Evolutionary conservation across 2,888 invertebrate species (phyloP).

Genomic region (Ophion ellenae): DNA sequence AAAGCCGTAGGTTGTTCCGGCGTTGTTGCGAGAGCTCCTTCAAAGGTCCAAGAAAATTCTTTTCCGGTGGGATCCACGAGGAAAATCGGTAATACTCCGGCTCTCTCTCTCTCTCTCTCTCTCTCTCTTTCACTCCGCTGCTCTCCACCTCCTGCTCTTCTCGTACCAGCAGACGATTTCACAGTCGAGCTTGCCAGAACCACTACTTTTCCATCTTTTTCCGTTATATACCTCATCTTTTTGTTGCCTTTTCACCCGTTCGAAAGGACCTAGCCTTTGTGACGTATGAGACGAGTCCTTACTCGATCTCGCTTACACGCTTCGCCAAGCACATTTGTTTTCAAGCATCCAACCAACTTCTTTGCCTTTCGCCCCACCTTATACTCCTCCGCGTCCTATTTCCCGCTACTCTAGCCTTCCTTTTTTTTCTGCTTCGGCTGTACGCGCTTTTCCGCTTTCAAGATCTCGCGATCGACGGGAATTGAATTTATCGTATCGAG

Average conservation of each 20-base stretch:
- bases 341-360: slow-evolving; percentile 60
- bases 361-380: slow-evolving; percentile 19
- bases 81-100: slow-evolving; percentile 72
- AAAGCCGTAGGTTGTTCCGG: slow-evolving; percentile 30
- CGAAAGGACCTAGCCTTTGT: slow-evolving; percentile 68
- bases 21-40: slow-evolving; percentile 60
- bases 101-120: slow-evolving; percentile 42
- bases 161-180: slow-evolving; percentile 24
- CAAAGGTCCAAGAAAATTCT: slow-evolving; percentile 74
- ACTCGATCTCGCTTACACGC: slow-evolving; percentile 73
- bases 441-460: not conserved
- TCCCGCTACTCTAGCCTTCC: not conserved
- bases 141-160: not conserved
- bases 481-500: not conserved
- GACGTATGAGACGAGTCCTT: slow-evolving; percentile 70
- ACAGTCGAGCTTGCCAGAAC: slow-evolving; percentile 58
- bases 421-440: slow-evolving; percentile 10
- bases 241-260: slow-evolving; percentile 22
- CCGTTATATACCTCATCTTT: slow-evolving; percentile 29
- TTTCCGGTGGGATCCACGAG: slow-evolving; percentile 71
- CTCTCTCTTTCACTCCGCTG: not conserved
- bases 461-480: not conserved
- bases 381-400: slow-evolving; percentile 45
- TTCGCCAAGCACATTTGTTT: slow-evolving; percentile 75
- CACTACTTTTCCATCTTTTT: slow-evolving; percentile 51